These are phyloP conservation scores for Mimas tiliae DNA, from an alignment of 2,888 invertebrate species.

Conservation along the genomic window DNA sequence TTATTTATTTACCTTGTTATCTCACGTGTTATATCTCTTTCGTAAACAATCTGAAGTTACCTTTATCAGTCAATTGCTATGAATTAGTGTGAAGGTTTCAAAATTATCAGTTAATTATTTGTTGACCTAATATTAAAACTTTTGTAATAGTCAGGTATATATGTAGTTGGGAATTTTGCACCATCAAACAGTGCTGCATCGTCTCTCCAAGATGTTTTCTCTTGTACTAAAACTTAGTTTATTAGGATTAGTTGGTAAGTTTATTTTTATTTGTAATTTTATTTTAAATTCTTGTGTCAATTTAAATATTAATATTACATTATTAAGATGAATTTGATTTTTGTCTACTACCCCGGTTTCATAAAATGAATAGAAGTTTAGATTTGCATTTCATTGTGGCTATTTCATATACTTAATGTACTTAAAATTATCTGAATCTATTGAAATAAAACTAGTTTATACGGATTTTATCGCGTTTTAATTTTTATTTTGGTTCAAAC, in stretches of 20 bases:
- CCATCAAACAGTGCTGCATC: slow-evolving; percentile 34
- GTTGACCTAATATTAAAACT: slow-evolving; percentile 67
- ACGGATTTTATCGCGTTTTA: no score
- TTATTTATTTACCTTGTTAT: slow-evolving; percentile 27
- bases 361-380: no score
- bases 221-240: slow-evolving; percentile 37
- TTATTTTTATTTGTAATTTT: slow-evolving; percentile 13
- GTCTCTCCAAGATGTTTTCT: slow-evolving; percentile 34
- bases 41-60: slow-evolving; percentile 37
- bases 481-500: no score
- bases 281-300: background rate
- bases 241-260: slow-evolving; percentile 41
- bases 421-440: no score
- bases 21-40: slow-evolving; percentile 37
- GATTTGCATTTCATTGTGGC: no score
- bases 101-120: slow-evolving; percentile 64
- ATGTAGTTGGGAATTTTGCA: slow-evolving; percentile 30
- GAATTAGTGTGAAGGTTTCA: slow-evolving; percentile 70
- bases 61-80: slow-evolving; percentile 57
- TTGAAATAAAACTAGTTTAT: no score
- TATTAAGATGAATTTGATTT: slow-evolving; percentile 2
- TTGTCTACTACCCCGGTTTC: background rate
- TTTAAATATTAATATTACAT: no score
- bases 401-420: no score
- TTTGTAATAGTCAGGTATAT: slow-evolving; percentile 44